phyloP scores from a whole-genome alignment of 2,888 invertebrate genomes.

The Noctua comes region DNA sequence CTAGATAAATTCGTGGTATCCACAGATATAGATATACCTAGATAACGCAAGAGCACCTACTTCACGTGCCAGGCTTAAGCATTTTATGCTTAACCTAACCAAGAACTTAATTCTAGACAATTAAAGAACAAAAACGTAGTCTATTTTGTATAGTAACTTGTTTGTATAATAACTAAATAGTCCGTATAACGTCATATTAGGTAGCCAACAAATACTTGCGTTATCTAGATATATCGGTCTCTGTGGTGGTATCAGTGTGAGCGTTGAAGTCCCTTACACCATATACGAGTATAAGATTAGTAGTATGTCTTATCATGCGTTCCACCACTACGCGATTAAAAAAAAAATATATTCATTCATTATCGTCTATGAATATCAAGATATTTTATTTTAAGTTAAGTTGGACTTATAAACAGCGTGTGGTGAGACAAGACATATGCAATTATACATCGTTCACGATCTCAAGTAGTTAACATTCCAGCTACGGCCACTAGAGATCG shows the following conservation, averaged over 20 bases:
- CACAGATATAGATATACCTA: too few relatives aligned
- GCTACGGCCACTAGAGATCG: neutral
- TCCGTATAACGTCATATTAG: too few relatives aligned
- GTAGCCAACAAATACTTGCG: too few relatives aligned
- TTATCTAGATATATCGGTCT: too few relatives aligned
- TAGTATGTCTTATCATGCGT: neutral
- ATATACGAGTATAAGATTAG: neutral
- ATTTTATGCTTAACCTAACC: too few relatives aligned
- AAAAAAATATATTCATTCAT: neutral
- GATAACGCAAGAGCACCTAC: too few relatives aligned
- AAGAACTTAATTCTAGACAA: too few relatives aligned
- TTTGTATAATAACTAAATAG: too few relatives aligned
- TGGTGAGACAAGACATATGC: neutral
- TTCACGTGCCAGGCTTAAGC: too few relatives aligned
- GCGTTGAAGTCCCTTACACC: neutral
- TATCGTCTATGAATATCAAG: neutral
- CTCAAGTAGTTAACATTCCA: neutral
- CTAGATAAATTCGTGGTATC: neutral
- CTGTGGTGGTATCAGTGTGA: neutral
- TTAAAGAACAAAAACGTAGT: too few relatives aligned
- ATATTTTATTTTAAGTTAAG: neutral
- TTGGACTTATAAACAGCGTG: neutral
- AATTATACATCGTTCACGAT: neutral
- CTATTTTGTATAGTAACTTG: too few relatives aligned
- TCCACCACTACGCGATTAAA: neutral